Conservation (phyloP, 2,888 invertebrate species). For the Lycia hirtaria region DNA sequence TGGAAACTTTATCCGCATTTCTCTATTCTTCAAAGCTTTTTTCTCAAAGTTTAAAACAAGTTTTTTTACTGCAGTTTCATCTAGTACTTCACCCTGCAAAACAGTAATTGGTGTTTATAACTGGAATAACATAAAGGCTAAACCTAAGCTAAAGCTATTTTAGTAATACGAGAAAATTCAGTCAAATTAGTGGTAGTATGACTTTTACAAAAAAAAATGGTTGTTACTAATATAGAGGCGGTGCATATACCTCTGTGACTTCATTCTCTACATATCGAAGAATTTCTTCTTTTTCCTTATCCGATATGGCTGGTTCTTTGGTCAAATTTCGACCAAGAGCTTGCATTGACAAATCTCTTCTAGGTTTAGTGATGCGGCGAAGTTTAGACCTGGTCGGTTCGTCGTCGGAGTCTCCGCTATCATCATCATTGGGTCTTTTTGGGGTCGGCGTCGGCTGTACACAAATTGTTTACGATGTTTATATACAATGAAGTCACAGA, state of each 20-base stretch:
- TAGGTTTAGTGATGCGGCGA: constrained; percentile 84
- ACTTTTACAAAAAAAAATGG: no score
- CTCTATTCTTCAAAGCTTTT: constrained; percentile 96
- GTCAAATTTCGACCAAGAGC: constrained; percentile 79
- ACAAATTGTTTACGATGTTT: constrained; percentile 4
- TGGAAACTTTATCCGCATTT: constrained; percentile 99
- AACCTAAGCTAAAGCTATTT: no score
- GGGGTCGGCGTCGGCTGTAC: constrained; percentile 92
- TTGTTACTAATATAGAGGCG: no score
- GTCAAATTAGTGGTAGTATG: no score
- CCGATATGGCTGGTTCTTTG: constrained; percentile 87
- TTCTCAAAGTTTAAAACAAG: constrained; percentile 97
- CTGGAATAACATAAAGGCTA: background rate
- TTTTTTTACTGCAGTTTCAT: constrained; percentile 94
- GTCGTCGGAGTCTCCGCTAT: constrained; percentile 88
- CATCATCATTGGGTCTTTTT: constrained; percentile 89
- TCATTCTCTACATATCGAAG: constrained; percentile 93
- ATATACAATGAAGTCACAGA: background rate
- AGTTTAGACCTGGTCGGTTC: constrained; percentile 87
- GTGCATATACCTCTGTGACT: constrained; percentile 87
- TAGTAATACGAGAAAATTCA: no score
- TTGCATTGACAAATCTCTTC: constrained; percentile 67
- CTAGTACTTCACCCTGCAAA: constrained; percentile 91
- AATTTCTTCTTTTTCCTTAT: constrained; percentile 92
- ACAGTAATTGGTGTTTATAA: background rate